Evolutionary conservation across 2,888 invertebrate genomes (phyloP).

Genomic region (Endotricha flammealis): DNA sequence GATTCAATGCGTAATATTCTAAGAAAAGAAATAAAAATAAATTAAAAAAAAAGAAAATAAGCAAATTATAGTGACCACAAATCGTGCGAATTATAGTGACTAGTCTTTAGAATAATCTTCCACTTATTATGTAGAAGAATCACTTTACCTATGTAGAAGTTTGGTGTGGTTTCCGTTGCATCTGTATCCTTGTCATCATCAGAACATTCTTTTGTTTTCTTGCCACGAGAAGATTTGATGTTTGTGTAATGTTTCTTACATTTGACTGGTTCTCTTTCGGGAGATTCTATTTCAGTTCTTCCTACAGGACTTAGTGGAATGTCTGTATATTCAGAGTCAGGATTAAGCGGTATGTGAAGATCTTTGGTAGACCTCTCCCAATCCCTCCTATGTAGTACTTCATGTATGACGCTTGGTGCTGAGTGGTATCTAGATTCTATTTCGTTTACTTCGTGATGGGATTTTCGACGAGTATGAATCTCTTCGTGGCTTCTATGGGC

Average conservation of each 20-base stretch:
- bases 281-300: conserved; percentile 36
- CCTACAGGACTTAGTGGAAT: conserved; percentile 31
- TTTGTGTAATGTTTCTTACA: conserved; percentile 67
- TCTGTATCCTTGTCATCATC: conserved; percentile 57
- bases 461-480: conserved; percentile 45
- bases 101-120: too few species aligned
- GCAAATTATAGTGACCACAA: too few species aligned
- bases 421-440: conserved; percentile 57
- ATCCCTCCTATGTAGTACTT: conserved; percentile 60
- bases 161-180: conserved; percentile 45
- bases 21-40: too few species aligned
- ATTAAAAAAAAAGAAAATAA: too few species aligned
- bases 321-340: conserved; percentile 26
- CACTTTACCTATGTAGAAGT: conserved; percentile 60
- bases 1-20: too few species aligned
- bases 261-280: conserved; percentile 31
- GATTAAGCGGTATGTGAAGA: conserved; percentile 53
- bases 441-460: conserved; percentile 32
- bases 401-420: conserved; percentile 66
- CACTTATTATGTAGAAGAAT: too few species aligned
- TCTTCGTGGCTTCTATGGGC: conserved; percentile 66
- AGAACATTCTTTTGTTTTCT: conserved; percentile 37
- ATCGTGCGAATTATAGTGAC: too few species aligned
- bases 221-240: conserved; percentile 54
- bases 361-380: conserved; percentile 63